Evolutionary conservation across 2,888 invertebrate species (phyloP).

Genomic region (Mesoligia furuncula): DNA sequence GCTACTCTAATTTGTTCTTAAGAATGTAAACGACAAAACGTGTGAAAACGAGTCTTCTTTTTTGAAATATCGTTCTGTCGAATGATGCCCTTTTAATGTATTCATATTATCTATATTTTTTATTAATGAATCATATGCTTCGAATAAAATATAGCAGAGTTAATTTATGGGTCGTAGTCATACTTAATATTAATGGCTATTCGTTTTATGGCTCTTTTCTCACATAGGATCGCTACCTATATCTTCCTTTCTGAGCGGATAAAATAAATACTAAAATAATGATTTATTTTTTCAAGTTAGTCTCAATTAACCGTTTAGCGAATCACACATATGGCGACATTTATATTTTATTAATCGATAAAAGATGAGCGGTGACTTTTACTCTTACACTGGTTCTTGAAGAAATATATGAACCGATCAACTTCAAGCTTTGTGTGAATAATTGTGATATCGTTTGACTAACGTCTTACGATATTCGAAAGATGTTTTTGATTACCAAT

Average conservation of each 20-base stretch:
- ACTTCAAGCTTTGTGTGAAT: conserved; percentile 19
- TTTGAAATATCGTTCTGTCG: conserved; percentile 20
- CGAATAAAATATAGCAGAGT: conserved; percentile 46
- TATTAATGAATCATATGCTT: conserved; percentile 47
- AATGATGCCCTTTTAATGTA: conserved; percentile 56
- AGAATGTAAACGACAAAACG: conserved; percentile 39
- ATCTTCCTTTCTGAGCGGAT: conserved; percentile 37
- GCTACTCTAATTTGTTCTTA: conserved; percentile 39
- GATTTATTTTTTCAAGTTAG: conserved; percentile 42
- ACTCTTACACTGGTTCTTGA: conserved; percentile 17
- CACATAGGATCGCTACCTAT: conserved; percentile 37
- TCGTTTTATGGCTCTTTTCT: conserved; percentile 48
- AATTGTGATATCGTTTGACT: conserved; percentile 8
- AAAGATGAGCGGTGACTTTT: conserved; percentile 38
- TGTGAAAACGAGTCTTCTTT: conserved; percentile 27
- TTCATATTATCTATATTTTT: conserved; percentile 37
- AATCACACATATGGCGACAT: conserved; percentile 22
- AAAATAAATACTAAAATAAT: conserved; percentile 48
- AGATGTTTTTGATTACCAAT: conserved; percentile 16
- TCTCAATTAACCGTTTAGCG: conserved; percentile 44
- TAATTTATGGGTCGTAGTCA: conserved; percentile 59
- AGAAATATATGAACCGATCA: conserved; percentile 30
- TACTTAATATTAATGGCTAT: conserved; percentile 47
- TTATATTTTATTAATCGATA: conserved; percentile 38
- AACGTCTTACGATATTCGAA: conserved; percentile 2